Evolutionary conservation across 2,888 invertebrate genomes (phyloP).

Genomic region (Drosophila subquinaria): DNA sequence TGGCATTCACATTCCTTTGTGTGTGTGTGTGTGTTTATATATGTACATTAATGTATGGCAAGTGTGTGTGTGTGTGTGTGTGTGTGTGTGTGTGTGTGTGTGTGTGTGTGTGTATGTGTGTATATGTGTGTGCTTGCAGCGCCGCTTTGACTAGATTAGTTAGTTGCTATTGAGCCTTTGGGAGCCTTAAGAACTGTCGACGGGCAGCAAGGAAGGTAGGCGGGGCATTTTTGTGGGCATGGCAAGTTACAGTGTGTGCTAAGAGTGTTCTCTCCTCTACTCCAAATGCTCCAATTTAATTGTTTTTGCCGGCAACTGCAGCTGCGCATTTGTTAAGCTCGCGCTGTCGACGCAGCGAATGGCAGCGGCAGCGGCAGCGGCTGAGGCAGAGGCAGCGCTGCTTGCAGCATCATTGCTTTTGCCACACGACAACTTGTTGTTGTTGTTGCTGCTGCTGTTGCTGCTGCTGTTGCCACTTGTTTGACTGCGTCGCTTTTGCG

Average conservation of each 20-base stretch:
- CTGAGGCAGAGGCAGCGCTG: constrained; percentile 49
- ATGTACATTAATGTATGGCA: constrained; percentile 19
- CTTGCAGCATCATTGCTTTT: constrained; percentile 34
- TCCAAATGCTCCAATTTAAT: constrained; percentile 82
- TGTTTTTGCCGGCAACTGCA: constrained; percentile 66
- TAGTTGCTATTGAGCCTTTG: constrained; percentile 18
- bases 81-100: constrained; percentile 18
- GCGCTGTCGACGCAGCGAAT: constrained; percentile 77
- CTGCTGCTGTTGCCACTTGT: constrained; percentile 12
- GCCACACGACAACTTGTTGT: constrained; percentile 18
- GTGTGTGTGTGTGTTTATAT: constrained; percentile 3
- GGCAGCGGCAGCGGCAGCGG: constrained; percentile 42
- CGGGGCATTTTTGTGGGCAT: constrained; percentile 14
- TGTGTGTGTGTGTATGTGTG: constrained; percentile 5
- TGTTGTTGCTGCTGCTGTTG: constrained; percentile 15
- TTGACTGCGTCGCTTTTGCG: constrained; percentile 68
- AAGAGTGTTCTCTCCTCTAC: constrained; percentile 38
- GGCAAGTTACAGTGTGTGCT: constrained; percentile 24
- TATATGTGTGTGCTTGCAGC: constrained; percentile 39
- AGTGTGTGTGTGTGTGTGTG: constrained; percentile 15
- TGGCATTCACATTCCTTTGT: constrained; percentile 50
- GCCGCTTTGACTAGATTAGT: constrained; percentile 59
- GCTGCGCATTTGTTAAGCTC: constrained; percentile 51
- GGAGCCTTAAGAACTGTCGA: constrained; percentile 10
- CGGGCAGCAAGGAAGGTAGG: not conserved